These are phyloP conservation scores for Sarotherodon lohbergeri DNA, from an alignment of 2,113 vertebrate species.

Conservation along the genomic window DNA sequence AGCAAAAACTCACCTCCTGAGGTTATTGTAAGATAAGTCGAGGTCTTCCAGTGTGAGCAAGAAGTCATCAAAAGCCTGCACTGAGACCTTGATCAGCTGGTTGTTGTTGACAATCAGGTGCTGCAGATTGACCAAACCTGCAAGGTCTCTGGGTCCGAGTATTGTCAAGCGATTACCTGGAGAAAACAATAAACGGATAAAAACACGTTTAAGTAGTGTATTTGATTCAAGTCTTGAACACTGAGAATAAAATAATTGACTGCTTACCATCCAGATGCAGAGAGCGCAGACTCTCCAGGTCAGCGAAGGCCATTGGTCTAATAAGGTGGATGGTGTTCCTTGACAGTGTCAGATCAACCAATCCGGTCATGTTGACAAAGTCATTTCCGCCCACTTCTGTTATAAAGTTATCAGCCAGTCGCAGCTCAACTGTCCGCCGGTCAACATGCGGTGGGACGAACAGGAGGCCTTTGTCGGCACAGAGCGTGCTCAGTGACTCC, in stretches of 20 bases:
- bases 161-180: conserved; percentile 79
- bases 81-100: conserved; percentile 80
- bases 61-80: conserved; percentile 84
- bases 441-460: conserved; percentile 87
- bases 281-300: conserved; percentile 86
- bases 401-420: conserved; percentile 90
- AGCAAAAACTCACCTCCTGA: conserved; percentile 56
- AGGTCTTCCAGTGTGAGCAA: conserved; percentile 83
- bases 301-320: conserved; percentile 80
- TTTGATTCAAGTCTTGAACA: background rate
- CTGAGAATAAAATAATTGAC: background rate
- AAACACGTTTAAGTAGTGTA: background rate
- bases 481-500: conserved; percentile 87
- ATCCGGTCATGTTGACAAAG: conserved; percentile 86
- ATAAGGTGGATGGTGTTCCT: conserved; percentile 87
- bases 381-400: conserved; percentile 79
- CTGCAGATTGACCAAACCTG: conserved; percentile 84
- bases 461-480: conserved; percentile 88
- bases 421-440: conserved; percentile 86
- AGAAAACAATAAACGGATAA: background rate
- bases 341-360: conserved; percentile 88
- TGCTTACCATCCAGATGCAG: conserved; percentile 80
- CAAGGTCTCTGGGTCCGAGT: conserved; percentile 77
- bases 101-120: conserved; percentile 89
- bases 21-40: conserved; percentile 90